Conservation (phyloP, 1,140 invertebrate genomes). For the Leptopilina clavipes region DNA sequence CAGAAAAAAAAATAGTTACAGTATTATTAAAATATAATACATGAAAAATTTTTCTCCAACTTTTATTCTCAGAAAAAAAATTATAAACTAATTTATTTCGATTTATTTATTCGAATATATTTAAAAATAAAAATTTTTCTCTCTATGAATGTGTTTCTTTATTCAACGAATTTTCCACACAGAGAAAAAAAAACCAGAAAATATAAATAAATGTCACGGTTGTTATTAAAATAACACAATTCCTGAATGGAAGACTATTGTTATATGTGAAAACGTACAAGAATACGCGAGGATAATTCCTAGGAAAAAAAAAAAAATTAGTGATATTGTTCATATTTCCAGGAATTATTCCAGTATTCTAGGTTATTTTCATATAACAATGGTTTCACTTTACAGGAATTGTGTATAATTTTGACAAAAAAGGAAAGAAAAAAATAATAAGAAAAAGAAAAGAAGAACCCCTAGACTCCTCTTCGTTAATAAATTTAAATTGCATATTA, state of each 20-base stretch:
- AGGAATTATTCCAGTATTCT: background rate
- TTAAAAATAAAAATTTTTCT: too few species aligned
- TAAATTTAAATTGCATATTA: background rate
- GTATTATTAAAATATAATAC: too few species aligned
- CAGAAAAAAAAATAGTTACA: too few species aligned
- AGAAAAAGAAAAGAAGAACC: too few species aligned
- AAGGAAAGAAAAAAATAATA: too few species aligned
- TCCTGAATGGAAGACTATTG: background rate
- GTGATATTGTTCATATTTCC: background rate
- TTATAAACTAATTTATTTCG: too few species aligned
- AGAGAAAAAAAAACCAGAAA: too few species aligned
- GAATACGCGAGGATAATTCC: background rate
- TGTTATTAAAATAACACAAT: constrained; percentile 2
- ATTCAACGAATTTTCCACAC: too few species aligned
- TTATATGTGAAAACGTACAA: background rate
- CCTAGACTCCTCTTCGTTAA: background rate
- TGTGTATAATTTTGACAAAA: background rate
- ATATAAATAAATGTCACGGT: background rate
- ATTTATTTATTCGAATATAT: too few species aligned
- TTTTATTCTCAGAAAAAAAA: too few species aligned
- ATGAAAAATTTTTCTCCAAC: too few species aligned
- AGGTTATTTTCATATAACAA: background rate
- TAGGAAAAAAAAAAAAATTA: background rate
- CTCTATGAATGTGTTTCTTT: too few species aligned
- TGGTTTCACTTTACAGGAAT: background rate